Base-by-base conservation (phyloP, 2,888 invertebrate species). In the Campoplex capitator region DNA sequence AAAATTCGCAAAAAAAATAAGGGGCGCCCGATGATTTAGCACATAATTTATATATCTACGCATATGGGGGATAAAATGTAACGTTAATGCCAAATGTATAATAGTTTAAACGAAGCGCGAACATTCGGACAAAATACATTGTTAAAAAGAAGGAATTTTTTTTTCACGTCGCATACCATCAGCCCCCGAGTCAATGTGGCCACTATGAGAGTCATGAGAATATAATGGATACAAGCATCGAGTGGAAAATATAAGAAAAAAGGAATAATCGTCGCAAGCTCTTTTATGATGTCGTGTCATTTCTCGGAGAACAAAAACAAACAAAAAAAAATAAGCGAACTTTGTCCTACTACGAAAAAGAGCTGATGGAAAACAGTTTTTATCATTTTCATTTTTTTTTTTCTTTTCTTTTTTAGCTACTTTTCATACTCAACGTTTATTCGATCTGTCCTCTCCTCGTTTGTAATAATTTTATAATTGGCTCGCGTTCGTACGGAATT, bases 81-180 rank as follows among this genome's bases (percentile, higher is more conserved):
- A 92, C 91, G 92, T 93, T 93, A 94, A 94, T 94, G 94, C 94
- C 94, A 94, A 94, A 94, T 94, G 94, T 94, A 94, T 94, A 93
- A 93, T 93, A 93, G 93, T 93, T 93, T 91, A 91, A 92, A 65
- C 51, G 77, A 85, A 67, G 35, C 42, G 56, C 11, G 62, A 23
- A 38, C 13, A 70, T 51, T 6, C 35, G 28, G 28, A 54, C 73
- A 71, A 71, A n/a, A 71, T 71, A 70, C n/a, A 18, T 68, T 68
- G 18, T 18, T 67, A 38, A 42, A 42, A 62, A 13, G 1, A 32
- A 62, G 11, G 16, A 42, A 38, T 38, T 23, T 23, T 68, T 68
- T n/a, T 32, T 48, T 48, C 18, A 62, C 62, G 54, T 74, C 74
- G 71, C 16, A 82, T n/a, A n/a, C 65, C 67, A 75, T 74, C 68